These are phyloP conservation scores for Exocentrus adspersus DNA, from an alignment of 2,888 invertebrate species.

Conservation along the genomic window DNA sequence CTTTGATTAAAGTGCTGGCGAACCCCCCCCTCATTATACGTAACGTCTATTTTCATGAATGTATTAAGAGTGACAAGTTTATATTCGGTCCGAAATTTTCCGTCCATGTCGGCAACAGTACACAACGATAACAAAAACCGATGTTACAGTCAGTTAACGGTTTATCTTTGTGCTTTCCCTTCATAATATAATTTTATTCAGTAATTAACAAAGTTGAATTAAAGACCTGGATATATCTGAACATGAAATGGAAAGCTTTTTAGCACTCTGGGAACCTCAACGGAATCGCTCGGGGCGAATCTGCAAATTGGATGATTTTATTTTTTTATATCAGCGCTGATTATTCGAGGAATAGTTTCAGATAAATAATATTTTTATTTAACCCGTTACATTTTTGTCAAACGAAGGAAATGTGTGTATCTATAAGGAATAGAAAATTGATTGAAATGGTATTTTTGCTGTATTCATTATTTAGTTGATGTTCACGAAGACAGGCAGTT, in stretches of 20 bases:
- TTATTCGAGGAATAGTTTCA: too few relatives aligned
- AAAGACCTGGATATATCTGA: neutral
- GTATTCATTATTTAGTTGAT: too few relatives aligned
- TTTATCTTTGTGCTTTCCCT: neutral
- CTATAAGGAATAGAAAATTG: too few relatives aligned
- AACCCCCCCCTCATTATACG: neutral
- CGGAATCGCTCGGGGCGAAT: too few relatives aligned
- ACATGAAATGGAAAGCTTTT: neutral
- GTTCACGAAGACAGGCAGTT: too few relatives aligned
- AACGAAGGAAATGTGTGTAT: too few relatives aligned
- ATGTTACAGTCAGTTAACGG: neutral
- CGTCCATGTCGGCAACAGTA: neutral
- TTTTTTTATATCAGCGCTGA: too few relatives aligned
- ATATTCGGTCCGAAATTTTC: neutral
- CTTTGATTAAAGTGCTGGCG: neutral
- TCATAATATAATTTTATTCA: neutral
- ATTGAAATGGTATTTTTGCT: too few relatives aligned
- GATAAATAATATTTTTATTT: too few relatives aligned
- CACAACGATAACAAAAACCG: neutral
- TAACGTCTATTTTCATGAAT: neutral
- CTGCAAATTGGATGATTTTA: too few relatives aligned
- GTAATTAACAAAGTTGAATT: neutral
- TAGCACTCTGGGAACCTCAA: neutral
- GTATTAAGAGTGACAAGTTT: neutral
- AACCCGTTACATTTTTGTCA: too few relatives aligned